Evolutionary conservation across 2,797 vertebrate species (phyloP).

Genomic region (Chelmon rostratus): DNA sequence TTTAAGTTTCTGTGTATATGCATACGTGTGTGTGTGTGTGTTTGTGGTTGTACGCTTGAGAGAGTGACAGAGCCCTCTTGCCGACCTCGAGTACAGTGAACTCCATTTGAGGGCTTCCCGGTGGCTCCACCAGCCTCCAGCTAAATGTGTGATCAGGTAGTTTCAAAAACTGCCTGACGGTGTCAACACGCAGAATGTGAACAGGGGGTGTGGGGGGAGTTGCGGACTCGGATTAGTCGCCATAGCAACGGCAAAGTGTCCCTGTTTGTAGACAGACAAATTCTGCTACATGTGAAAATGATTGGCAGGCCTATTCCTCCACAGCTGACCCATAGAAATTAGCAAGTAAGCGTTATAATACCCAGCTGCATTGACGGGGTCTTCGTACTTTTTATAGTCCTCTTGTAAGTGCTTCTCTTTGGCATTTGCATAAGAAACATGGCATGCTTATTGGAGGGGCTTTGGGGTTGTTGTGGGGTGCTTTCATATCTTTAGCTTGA

Average conservation of each 20-base stretch:
- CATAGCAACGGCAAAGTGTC: constrained; percentile 96
- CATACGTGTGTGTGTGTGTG: not conserved
- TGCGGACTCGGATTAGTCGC: constrained; percentile 92
- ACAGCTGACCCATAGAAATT: constrained; percentile 98
- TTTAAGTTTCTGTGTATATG: constrained; percentile 18
- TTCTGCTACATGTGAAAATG: constrained; percentile 98
- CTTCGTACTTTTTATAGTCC: constrained; percentile 94
- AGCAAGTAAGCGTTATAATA: constrained; percentile 96
- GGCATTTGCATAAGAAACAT: constrained; percentile 98
- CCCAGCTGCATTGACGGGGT: constrained; percentile 92
- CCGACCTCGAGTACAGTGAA: constrained; percentile 86
- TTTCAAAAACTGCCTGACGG: constrained; percentile 91
- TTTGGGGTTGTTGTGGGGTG: constrained; percentile 88
- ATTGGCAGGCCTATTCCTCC: constrained; percentile 97
- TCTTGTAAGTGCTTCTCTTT: constrained; percentile 94
- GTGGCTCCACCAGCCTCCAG: constrained; percentile 88
- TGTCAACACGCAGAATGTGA: constrained; percentile 94
- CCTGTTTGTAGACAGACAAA: constrained; percentile 97
- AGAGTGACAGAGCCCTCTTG: constrained; percentile 69
- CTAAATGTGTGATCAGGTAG: constrained; percentile 96
- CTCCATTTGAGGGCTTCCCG: constrained; percentile 90
- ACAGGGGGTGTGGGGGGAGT: constrained; percentile 65
- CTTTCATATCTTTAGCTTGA: constrained; percentile 95
- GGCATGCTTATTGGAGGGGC: constrained; percentile 91
- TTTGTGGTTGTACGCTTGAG: constrained; percentile 14